Evolutionary conservation across 2,113 vertebrate genomes (phyloP).

Genomic region (Rhadina sibilatrix): DNA sequence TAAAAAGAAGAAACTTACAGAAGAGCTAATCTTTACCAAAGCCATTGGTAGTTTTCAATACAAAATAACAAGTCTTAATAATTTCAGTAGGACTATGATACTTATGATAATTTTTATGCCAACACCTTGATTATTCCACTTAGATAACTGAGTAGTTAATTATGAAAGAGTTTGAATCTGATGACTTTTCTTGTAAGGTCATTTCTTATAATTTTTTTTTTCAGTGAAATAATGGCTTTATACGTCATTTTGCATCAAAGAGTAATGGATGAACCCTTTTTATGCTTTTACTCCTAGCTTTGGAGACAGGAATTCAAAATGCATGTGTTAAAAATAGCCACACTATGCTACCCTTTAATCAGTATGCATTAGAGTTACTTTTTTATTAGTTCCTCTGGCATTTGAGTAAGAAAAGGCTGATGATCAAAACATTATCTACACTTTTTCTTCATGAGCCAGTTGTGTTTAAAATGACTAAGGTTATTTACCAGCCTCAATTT

Average conservation of each 20-base stretch:
- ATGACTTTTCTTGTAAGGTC: constrained; percentile 6
- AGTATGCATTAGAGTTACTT: constrained; percentile 58
- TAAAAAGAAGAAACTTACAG: not conserved
- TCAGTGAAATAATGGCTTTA: not conserved
- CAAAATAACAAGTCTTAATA: not conserved
- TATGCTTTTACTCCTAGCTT: not conserved
- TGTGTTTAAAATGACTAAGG: constrained; percentile 26
- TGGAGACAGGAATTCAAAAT: not conserved
- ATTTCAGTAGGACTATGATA: not conserved
- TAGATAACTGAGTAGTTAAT: not conserved
- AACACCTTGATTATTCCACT: not conserved
- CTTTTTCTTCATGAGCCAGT: constrained; percentile 41
- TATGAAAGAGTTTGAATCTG: constrained; percentile 13
- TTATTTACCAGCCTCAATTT: not conserved
- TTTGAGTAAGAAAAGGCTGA: constrained; percentile 51
- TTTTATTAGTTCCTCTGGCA: constrained; percentile 64
- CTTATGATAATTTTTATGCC: not conserved
- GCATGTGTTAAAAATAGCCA: constrained; percentile 61
- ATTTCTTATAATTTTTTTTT: not conserved
- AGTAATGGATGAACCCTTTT: not conserved
- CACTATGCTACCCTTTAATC: constrained; percentile 50
- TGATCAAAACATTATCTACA: constrained; percentile 66
- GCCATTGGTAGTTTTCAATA: not conserved
- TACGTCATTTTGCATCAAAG: not conserved
- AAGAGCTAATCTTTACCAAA: not conserved